Percentiles rank a stretch among this genome's conserved stretches.
phyloP scores from a whole-genome alignment of 2,113 vertebrate genomes.

The Dicrurus megarhynchus region DNA sequence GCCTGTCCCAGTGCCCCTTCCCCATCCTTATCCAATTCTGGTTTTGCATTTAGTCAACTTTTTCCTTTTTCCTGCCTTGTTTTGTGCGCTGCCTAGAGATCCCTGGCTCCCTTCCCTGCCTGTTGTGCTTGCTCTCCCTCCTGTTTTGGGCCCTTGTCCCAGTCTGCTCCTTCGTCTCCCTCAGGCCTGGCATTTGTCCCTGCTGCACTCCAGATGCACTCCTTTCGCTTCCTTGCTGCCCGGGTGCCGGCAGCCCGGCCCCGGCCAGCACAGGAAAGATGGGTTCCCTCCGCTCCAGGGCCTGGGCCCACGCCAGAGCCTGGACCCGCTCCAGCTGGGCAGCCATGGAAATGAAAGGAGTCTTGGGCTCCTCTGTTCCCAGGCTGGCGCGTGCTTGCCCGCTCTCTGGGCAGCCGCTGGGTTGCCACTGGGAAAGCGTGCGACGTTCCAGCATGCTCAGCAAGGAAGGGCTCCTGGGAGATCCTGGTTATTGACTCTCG shows the following conservation, averaged over 20 bases:
- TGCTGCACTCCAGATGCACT: not conserved
- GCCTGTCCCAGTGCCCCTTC: not conserved
- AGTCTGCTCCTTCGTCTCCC: not conserved
- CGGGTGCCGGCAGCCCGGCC: accelerated
- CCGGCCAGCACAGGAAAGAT: not conserved
- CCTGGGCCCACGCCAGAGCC: not conserved
- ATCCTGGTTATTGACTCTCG: not conserved
- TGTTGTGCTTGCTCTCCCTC: accelerated
- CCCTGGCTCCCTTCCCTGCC: not conserved
- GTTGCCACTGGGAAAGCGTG: not conserved
- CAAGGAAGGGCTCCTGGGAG: not conserved
- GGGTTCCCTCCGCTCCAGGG: not conserved
- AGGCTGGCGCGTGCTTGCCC: accelerated
- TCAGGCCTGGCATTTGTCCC: not conserved
- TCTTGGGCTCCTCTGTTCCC: not conserved
- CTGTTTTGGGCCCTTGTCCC: not conserved
- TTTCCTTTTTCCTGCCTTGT: not conserved
- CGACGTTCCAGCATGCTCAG: accelerated
- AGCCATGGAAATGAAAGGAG: not conserved
- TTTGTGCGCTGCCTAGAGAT: not conserved
- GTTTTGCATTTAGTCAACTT: accelerated
- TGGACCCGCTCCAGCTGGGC: not conserved
- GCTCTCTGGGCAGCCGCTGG: not conserved
- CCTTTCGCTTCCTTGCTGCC: not conserved
- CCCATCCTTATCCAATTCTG: not conserved